A percentile compares a stretch with the other conserved stretches of the same genome.
Evolutionary conservation across 2,888 invertebrate species (phyloP).

Genomic region (Carcina quercana): DNA sequence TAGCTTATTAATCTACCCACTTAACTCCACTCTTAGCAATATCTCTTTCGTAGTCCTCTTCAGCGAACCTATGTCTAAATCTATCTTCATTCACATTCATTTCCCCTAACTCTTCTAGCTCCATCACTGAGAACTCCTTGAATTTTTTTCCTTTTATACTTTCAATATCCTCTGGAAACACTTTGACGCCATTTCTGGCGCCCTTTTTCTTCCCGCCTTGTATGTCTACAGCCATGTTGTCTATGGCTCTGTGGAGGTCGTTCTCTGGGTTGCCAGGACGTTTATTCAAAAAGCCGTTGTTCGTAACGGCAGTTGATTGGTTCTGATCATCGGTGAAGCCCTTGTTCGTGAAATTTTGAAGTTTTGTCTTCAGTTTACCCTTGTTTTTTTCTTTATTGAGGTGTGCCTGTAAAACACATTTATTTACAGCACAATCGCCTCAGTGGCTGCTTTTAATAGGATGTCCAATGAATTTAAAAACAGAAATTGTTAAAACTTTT

Average conservation of each 20-base stretch:
- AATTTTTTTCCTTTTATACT: conserved; percentile 45
- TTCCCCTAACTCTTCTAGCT: conserved; percentile 47
- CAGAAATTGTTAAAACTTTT: no score
- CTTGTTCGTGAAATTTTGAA: conserved; percentile 42
- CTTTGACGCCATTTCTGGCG: neutral
- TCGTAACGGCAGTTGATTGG: conserved; percentile 15
- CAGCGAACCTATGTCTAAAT: conserved; percentile 46
- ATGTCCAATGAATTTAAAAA: no score
- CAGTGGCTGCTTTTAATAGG: no score
- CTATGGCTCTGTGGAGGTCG: conserved; percentile 45
- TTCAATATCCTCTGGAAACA: conserved; percentile 36
- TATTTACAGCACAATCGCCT: no score
- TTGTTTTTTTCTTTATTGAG: conserved; percentile 26
- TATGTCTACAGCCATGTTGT: conserved; percentile 43
- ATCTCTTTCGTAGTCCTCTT: conserved; percentile 48
- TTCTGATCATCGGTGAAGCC: conserved; percentile 27
- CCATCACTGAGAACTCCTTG: conserved; percentile 41
- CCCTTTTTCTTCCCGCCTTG: neutral
- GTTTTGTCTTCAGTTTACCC: conserved; percentile 11
- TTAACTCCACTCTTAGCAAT: conserved; percentile 29
- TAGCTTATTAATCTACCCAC: conserved; percentile 44
- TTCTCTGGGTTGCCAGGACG: conserved; percentile 46
- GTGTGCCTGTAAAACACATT: conserved; percentile 33
- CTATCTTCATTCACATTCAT: conserved; percentile 50
- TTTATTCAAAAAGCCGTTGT: conserved; percentile 48